Conservation (phyloP, 2,113 vertebrate genomes). For the Nothobranchius furzeri region DNA sequence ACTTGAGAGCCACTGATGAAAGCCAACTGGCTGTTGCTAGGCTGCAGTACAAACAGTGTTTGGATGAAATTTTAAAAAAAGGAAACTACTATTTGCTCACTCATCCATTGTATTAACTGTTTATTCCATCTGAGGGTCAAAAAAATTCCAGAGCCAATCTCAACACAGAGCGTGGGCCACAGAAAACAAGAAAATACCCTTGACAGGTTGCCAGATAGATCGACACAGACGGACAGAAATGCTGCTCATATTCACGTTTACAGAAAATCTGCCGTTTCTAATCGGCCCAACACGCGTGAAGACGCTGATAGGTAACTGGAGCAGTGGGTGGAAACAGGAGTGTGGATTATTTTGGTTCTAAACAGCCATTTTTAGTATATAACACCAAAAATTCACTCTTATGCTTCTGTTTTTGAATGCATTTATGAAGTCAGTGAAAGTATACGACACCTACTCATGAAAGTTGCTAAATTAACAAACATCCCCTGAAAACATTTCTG, state of each 20-base stretch:
- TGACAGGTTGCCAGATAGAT: slow-evolving; percentile 52
- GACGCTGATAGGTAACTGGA: slow-evolving; percentile 21
- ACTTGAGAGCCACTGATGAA: slow-evolving; percentile 12
- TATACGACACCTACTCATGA: neutral
- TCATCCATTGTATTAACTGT: slow-evolving; percentile 35
- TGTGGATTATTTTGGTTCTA: slow-evolving; percentile 4
- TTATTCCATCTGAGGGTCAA: slow-evolving; percentile 39
- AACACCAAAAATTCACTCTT: neutral
- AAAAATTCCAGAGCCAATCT: slow-evolving; percentile 36
- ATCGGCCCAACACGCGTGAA: slow-evolving; percentile 6
- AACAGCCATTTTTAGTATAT: slow-evolving; percentile 3
- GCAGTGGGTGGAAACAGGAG: slow-evolving; percentile 18
- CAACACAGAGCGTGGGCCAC: slow-evolving; percentile 20
- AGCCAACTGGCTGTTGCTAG: slow-evolving; percentile 48
- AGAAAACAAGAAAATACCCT: slow-evolving; percentile 40
- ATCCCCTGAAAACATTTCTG: neutral
- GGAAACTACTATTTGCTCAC: slow-evolving; percentile 38
- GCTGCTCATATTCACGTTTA: slow-evolving; percentile 22
- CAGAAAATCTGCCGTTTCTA: slow-evolving; percentile 17
- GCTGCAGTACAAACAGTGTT: slow-evolving; percentile 41
- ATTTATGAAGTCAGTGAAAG: neutral
- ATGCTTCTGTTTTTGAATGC: neutral
- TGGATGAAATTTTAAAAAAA: slow-evolving; percentile 15
- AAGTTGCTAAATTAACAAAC: no score
- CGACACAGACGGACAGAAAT: slow-evolving; percentile 24